These are phyloP conservation scores for Dorcus parallelipipedus DNA, from an alignment of 2,888 invertebrate genomes.

Conservation along the genomic window DNA sequence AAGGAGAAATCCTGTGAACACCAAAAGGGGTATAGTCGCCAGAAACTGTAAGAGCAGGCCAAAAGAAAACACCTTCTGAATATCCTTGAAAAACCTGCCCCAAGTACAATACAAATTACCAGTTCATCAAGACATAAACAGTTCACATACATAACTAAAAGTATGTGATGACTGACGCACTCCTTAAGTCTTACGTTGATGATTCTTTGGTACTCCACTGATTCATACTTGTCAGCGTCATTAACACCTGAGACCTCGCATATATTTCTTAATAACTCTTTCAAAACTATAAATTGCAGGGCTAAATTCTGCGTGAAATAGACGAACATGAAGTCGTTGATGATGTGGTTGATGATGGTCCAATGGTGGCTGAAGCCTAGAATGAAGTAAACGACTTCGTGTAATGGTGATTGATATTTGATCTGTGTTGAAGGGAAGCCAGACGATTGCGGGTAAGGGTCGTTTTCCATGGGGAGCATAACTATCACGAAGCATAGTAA, in stretches of 20 bases:
- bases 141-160: slow-evolving; percentile 10
- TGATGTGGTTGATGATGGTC: slow-evolving; percentile 8
- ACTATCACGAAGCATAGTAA: neutral
- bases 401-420: slow-evolving; percentile 4
- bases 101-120: no score
- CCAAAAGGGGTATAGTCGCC: slow-evolving; percentile 9
- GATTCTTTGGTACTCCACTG: slow-evolving; percentile 12
- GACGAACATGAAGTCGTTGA: slow-evolving; percentile 13
- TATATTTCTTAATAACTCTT: slow-evolving; percentile 6
- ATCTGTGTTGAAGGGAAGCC: slow-evolving; percentile 17
- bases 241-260: slow-evolving; percentile 1
- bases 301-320: slow-evolving; percentile 17
- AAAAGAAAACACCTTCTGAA: slow-evolving; percentile 12
- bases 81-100: slow-evolving; percentile 7
- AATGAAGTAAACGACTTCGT: slow-evolving; percentile 9
- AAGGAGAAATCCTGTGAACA: slow-evolving; percentile 10
- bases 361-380: slow-evolving; percentile 7
- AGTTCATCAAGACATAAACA: no score
- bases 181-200: slow-evolving; percentile 8
- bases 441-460: slow-evolving; percentile 11
- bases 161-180: slow-evolving; percentile 14
- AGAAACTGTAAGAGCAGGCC: slow-evolving; percentile 8
- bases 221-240: neutral
- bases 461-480: slow-evolving; percentile 14
- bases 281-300: slow-evolving; percentile 14